Evolutionary conservation across 2,797 vertebrate genomes (phyloP).

Genomic region (Anolis apletophallus): DNA sequence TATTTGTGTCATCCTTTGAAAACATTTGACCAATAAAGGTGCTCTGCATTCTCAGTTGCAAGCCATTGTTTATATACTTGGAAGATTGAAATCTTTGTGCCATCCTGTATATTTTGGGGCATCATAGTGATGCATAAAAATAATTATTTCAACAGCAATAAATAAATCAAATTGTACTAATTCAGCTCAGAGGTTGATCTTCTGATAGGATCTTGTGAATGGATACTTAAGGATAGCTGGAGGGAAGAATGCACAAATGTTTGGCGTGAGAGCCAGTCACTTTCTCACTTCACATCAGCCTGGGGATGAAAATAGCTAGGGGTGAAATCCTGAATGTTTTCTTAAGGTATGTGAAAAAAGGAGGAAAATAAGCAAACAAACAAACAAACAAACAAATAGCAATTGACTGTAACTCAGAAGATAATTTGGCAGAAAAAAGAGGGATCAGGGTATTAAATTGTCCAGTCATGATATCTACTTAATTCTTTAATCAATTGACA

Average conservation of each 20-base stretch:
- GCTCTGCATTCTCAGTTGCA: neutral
- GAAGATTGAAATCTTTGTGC: neutral
- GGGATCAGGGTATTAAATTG: neutral
- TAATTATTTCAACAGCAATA: neutral
- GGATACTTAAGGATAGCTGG: neutral
- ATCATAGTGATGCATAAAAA: neutral
- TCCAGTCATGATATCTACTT: neutral
- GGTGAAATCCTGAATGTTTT: neutral
- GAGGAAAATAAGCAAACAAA: neutral
- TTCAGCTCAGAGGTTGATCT: neutral
- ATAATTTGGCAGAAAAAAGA: neutral
- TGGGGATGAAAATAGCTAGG: no score
- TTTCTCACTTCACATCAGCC: neutral
- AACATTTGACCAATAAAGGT: slow-evolving; percentile 58
- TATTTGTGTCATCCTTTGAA: neutral
- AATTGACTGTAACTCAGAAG: neutral
- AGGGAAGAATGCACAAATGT: neutral
- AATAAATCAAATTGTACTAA: neutral
- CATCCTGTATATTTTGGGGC: neutral
- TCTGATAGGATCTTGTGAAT: neutral
- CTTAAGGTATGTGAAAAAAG: no score
- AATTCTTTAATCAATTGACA: neutral
- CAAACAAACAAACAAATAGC: neutral
- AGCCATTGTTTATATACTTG: neutral
- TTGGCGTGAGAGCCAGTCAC: no score